Conservation (phyloP, 2,113 vertebrate genomes). For the Peromyscus polionotus region DNA sequence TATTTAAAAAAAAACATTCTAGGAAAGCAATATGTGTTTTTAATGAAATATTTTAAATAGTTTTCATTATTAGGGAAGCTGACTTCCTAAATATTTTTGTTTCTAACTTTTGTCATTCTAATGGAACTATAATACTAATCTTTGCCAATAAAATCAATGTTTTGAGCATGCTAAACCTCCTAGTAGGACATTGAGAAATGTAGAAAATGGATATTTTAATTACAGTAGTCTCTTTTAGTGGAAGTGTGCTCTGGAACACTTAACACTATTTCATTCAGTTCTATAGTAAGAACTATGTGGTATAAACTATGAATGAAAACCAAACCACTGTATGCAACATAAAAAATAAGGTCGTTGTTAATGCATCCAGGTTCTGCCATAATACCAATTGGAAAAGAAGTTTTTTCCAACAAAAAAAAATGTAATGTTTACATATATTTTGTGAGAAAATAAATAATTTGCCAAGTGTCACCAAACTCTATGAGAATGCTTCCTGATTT, state of each 20-base stretch:
- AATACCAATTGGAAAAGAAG: neutral
- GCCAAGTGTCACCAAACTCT: neutral
- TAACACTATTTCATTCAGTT: neutral
- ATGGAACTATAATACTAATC: constrained; percentile 26
- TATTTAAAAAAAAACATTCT: constrained; percentile 27
- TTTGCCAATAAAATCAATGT: constrained; percentile 21
- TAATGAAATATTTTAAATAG: constrained; percentile 55
- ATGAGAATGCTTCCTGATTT: neutral
- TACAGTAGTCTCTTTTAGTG: neutral
- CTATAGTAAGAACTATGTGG: neutral
- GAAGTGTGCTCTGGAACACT: constrained; percentile 16
- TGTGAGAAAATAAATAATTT: neutral
- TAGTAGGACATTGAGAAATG: constrained; percentile 24
- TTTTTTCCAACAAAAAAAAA: constrained; percentile 38
- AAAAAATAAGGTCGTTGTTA: constrained; percentile 40
- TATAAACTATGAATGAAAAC: neutral
- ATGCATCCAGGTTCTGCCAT: constrained; percentile 10
- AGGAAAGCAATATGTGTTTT: neutral
- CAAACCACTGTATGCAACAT: neutral
- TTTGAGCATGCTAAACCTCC: neutral
- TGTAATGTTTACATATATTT: neutral
- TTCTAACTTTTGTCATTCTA: neutral
- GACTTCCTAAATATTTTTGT: constrained; percentile 8
- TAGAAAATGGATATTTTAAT: neutral
- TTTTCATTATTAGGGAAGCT: neutral